Base-by-base conservation (phyloP, 2,888 invertebrate genomes). In the Dioctria linearis region DNA sequence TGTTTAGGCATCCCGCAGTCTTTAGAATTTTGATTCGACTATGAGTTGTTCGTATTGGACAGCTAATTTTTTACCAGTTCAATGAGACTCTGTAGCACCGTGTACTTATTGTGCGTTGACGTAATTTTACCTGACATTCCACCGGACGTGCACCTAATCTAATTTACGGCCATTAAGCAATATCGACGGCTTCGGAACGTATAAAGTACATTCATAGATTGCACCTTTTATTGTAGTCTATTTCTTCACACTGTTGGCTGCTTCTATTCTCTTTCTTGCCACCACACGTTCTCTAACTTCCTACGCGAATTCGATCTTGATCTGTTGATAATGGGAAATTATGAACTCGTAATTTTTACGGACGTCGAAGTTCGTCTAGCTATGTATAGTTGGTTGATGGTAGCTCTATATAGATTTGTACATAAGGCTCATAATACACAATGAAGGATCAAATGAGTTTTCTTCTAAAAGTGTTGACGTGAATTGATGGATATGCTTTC, bases 61-160 rank as follows among this genome's bases (percentile, higher is more conserved):
- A 71, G 71, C 42, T 71, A 39, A 71, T 71, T 71, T 71, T 71
- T 71, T 51, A 71, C 54, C 37, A 51, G 54, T n/a, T 51, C 54
- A 42, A 2, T 66, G 42, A 66, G 66, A 42, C 66, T 39, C 40
- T 42, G 5, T 40, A 67, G 43, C 13, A 5, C n/a, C n/a, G 25
- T 2, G 25, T 25, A 25, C 25, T 25, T 25, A 25, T 25, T 25
- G 25, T n/a, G 3, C 46, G 54, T 71, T 71, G 71, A 71, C 71
- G 71, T 71, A 71, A 71, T 71, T 71, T 51, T 71, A 71, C 71
- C 71, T 71, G 71, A 71, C 71, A 71, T 71, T 71, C 49, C 51
- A 39, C 11, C 57, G n/a, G 25, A 25, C 25, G 25, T 25, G 25
- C 57, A 11, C n/a, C 11, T 25, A 25, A 4, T 57, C 57, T 57